Conservation (phyloP, 2,888 invertebrate genomes). For the Chaetoderma sp. region DNA sequence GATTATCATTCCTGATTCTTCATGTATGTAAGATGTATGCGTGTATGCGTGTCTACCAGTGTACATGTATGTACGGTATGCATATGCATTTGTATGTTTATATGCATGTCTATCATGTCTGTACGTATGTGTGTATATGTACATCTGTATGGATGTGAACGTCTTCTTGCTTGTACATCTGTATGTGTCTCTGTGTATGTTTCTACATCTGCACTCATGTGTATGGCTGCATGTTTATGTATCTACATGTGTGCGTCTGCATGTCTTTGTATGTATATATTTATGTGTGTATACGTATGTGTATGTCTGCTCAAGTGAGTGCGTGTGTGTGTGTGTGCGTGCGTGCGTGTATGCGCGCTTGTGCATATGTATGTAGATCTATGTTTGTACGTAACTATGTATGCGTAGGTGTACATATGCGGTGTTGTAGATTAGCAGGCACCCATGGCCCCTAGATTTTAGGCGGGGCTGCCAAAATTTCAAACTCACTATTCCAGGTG, state of each 20-base stretch:
- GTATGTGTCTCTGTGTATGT: conserved; percentile 2
- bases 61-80: no score
- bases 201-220: not conserved
- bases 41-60: no score
- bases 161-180: conserved; percentile 1
- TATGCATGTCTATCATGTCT: not conserved
- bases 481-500: no score
- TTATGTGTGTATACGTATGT: conserved; percentile 2
- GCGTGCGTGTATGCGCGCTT: not conserved
- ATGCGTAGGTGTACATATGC: no score
- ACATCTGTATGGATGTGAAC: conserved; percentile 4
- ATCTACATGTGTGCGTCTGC: not conserved
- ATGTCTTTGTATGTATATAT: not conserved
- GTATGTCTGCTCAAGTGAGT: not conserved
- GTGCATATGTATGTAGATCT: no score
- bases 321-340: not conserved
- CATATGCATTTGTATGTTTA: not conserved
- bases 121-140: not conserved
- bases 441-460: no score
- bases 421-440: no score
- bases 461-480: no score
- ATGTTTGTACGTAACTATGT: no score
- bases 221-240: not conserved
- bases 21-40: no score
- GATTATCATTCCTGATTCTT: no score